Percentiles rank a stretch among this genome's conserved stretches.
Conservation (phyloP, 2,888 invertebrate genomes). For the Podabrus alpinus region DNA sequence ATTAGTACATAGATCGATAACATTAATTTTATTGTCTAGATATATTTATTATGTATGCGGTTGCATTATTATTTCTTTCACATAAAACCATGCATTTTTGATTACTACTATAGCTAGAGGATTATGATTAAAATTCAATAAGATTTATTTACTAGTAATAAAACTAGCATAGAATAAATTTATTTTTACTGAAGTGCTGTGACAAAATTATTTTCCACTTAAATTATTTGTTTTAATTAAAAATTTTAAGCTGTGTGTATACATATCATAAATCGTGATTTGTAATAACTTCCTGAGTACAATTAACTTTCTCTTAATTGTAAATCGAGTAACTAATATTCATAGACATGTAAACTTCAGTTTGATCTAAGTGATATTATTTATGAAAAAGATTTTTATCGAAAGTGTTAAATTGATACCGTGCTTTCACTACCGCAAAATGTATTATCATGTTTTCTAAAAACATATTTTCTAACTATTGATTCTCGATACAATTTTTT, state of each 20-base stretch:
- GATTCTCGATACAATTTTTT: background rate
- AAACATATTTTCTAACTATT: background rate
- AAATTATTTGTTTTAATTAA: background rate
- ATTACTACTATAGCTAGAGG: background rate
- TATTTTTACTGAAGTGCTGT: background rate
- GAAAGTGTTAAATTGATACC: background rate
- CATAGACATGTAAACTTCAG: background rate
- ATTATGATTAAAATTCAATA: background rate
- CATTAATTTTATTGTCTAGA: background rate
- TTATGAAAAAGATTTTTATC: conserved; percentile 10
- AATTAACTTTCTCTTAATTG: conserved; percentile 7
- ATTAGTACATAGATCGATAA: background rate
- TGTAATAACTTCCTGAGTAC: conserved; percentile 10
- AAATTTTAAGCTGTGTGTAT: background rate
- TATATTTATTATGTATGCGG: background rate
- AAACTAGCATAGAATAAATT: background rate
- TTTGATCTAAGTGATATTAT: conserved; percentile 28
- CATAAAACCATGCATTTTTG: background rate
- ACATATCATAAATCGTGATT: background rate
- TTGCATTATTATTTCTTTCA: background rate
- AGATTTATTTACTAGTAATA: background rate
- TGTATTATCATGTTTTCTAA: background rate
- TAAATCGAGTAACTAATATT: background rate
- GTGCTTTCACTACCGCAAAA: background rate
- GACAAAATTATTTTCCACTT: conserved; percentile 2